phyloP scores from a whole-genome alignment of 2,113 vertebrate species.

The Phalacrocorax aristotelis region DNA sequence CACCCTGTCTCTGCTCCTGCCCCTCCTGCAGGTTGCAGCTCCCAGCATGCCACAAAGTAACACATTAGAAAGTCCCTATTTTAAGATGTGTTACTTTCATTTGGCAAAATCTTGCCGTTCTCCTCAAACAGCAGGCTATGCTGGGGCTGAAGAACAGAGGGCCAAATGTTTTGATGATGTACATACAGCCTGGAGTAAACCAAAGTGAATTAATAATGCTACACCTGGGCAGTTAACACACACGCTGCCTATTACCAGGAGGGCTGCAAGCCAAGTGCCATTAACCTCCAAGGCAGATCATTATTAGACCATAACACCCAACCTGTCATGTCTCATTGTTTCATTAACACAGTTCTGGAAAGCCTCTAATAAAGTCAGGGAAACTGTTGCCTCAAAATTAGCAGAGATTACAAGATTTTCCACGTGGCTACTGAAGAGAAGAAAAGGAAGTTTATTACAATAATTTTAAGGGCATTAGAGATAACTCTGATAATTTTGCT shows the following conservation, averaged over 20 bases:
- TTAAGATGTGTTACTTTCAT: not conserved
- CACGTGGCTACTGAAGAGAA: conserved; percentile 16
- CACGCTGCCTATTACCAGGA: not conserved
- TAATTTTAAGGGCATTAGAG: conserved; percentile 54
- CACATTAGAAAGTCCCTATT: not conserved
- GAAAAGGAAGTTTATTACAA: conserved; percentile 58
- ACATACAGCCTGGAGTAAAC: not conserved
- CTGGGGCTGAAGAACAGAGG: not conserved
- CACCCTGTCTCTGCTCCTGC: not conserved
- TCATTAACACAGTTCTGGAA: conserved; percentile 65
- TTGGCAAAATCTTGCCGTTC: not conserved
- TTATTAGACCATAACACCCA: conserved; percentile 54
- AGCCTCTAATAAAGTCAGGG: conserved; percentile 54
- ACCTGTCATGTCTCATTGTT: conserved; percentile 62
- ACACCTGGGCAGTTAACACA: conserved; percentile 31
- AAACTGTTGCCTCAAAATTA: conserved; percentile 59
- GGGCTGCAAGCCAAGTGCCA: conserved; percentile 24
- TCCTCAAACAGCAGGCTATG: not conserved
- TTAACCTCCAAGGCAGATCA: conserved; percentile 57
- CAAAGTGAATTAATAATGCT: not conserved
- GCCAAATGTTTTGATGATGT: not conserved
- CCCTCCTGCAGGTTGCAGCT: not conserved
- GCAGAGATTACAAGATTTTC: conserved; percentile 57
- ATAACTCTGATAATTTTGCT: conserved; percentile 54
- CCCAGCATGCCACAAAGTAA: not conserved